These are phyloP conservation scores for Hyperoplus lanceolatus DNA, from an alignment of 2,797 vertebrate species.

Conservation along the genomic window DNA sequence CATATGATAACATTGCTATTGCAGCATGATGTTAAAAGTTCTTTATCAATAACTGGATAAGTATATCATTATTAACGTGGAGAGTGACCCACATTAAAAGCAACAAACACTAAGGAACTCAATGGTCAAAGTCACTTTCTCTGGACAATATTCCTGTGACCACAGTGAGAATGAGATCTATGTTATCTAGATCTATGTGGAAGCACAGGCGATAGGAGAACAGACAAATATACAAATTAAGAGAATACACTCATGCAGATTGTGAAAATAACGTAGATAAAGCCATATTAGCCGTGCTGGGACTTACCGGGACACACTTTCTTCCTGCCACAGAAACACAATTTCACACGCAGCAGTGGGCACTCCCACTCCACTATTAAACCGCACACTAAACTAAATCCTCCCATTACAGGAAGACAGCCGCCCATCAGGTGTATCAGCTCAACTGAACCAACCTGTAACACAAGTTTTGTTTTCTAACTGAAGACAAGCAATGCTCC, in stretches of 20 bases:
- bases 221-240: neutral
- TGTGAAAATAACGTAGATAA: slow-evolving; percentile 3
- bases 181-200: no score
- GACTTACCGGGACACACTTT: slow-evolving; percentile 58
- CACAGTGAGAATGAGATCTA: neutral
- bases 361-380: slow-evolving; percentile 25
- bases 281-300: neutral
- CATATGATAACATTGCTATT: neutral
- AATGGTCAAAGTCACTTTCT: slow-evolving; percentile 7
- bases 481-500: slow-evolving; percentile 28
- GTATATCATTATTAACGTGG: neutral
- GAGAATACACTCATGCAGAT: neutral
- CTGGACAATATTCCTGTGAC: neutral
- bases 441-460: slow-evolving; percentile 81
- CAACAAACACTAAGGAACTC: neutral
- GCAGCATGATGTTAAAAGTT: neutral
- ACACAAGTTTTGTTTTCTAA: slow-evolving; percentile 61
- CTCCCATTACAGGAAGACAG: slow-evolving; percentile 55
- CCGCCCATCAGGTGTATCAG: slow-evolving; percentile 41
- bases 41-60: neutral
- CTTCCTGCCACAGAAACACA: slow-evolving; percentile 42
- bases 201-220: neutral
- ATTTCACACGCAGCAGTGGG: slow-evolving; percentile 14
- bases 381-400: slow-evolving; percentile 14
- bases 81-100: neutral